Evolutionary conservation across 2,113 vertebrate genomes (phyloP), one percentile per base, ranked within the genome.

Genomic region (Lasiurus borealis): DNA sequence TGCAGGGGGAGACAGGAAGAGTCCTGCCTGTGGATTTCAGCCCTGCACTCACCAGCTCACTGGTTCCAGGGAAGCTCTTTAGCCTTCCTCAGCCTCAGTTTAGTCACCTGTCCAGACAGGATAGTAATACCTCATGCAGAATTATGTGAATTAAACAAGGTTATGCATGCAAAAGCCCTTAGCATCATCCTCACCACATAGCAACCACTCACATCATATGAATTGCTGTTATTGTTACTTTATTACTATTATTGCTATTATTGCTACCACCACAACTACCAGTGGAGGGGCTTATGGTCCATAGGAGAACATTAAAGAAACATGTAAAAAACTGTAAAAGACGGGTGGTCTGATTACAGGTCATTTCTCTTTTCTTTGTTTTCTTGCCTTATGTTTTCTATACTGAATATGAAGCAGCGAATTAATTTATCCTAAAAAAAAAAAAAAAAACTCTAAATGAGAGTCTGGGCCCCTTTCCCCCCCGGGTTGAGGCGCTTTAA

Each of bases 391-490:
- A 18, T 81, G 25, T 92, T 95, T 93, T 93, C 50, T 83, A 2
- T 84, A 34, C 27, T 71, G 29, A 90, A 44, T 88, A 73, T 83
- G 12, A 71, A 82, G 44, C 36, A 96, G 31, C 40, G 77, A 52
- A 64, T 83, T 83, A 31, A 62, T 16, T 76, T 73, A 83, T 88
- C 90, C 66, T 95, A 34, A 91, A 83, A 90, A 92, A 59, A n/a
- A n/a, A n/a, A n/a, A n/a, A n/a, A n/a, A n/a, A n/a, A n/a, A n/a
- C n/a, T n/a, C n/a, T 9, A 75, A 78, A 71, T 50, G 48, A 75
- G 76, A 85, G 50, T 52, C 78, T 88, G n/a, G 75, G 85, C 4
- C 19, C 31, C 64, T 93, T 29, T 9, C 44, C 19, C 5, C 5
- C 14, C 8, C 46, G 89, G 44, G n/a, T 57, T 13, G 27, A 66